Base-by-base conservation (phyloP, 2,888 invertebrate species). In the Panopea generosa region DNA sequence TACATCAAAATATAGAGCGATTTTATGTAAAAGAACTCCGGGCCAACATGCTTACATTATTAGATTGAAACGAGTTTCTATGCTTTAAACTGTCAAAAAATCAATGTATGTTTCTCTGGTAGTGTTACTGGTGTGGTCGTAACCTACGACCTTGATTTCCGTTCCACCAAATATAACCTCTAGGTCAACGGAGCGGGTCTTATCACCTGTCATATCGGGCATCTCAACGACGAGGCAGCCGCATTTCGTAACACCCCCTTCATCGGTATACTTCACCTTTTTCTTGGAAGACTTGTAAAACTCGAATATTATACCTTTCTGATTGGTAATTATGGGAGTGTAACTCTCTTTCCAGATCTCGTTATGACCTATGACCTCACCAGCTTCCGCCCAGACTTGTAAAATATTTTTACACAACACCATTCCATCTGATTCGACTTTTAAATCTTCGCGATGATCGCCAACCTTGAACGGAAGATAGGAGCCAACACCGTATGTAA, bases 161-260 rank as follows among this genome's bases (percentile, higher is more conserved):
- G 90, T 90, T 14, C 90, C 90, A 0, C 90, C 90, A 65, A 90
- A 90, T 22, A 85, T 87, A 33, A 90, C 90, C 81, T 90, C 90
- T 4, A 90, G 85, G 76, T 90, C 89, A 33, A 90, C 90, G 2
- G 90, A 84, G n/a, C 90, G 65, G 47, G 87, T 83, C 70, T 86
- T 85, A 71, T 88, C 89, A 0, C 90, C 90, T 0, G 90, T 90
- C 71, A 86, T 82, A 67, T 89, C 89, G 0, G 90, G 90, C 90
- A 90, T 90, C 71, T 89, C 87, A 7, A 90, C 87, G 22, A 89
- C 87, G 18, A 90, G 78, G 29, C 86, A 89, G 1, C 90, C 90
- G 75, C 90, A 90, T 59, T 89, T 90, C 56, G 86, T 86, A n/a
- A 90, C 89, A 4, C 86, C 84, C 0, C 84, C 83, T 71, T 90